Evolutionary conservation across 92 coral and sea anemone genomes (phyloP).

Genomic region (Porites rus): DNA sequence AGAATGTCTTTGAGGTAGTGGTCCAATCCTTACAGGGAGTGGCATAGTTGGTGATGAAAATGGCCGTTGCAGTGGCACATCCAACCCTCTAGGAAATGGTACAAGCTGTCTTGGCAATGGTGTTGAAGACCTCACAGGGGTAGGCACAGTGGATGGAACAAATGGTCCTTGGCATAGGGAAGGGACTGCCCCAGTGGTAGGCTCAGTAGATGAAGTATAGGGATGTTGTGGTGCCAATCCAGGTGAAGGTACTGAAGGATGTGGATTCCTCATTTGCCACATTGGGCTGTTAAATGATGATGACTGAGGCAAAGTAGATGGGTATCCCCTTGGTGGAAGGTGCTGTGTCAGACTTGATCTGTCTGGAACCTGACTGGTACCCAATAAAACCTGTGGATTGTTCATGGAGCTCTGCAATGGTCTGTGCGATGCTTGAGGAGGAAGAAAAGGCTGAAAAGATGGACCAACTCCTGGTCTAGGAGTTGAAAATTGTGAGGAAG

Average conservation of each 20-base stretch:
- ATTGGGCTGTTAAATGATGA: slow-evolving; percentile 6
- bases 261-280: slow-evolving; percentile 5
- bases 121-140: not conserved
- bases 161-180: not conserved
- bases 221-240: not conserved
- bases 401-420: not conserved
- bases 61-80: not conserved
- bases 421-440: not conserved
- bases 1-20: not conserved
- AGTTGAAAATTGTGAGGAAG: not conserved
- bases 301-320: not conserved
- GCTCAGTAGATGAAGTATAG: not conserved
- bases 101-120: not conserved
- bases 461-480: slow-evolving; percentile 4
- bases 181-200: not conserved
- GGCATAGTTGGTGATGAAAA: not conserved
- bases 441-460: slow-evolving; percentile 12
- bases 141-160: not conserved
- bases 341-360: slow-evolving; percentile 11
- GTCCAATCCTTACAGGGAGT: not conserved
- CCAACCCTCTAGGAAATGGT: not conserved
- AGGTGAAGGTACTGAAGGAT: not conserved
- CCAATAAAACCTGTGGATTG: not conserved
- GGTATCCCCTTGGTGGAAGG: not conserved
- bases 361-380: not conserved